Percentiles rank a stretch among this genome's conserved stretches.
Conservation (phyloP, 2,797 vertebrate genomes). For the Sebastes oblongus region DNA sequence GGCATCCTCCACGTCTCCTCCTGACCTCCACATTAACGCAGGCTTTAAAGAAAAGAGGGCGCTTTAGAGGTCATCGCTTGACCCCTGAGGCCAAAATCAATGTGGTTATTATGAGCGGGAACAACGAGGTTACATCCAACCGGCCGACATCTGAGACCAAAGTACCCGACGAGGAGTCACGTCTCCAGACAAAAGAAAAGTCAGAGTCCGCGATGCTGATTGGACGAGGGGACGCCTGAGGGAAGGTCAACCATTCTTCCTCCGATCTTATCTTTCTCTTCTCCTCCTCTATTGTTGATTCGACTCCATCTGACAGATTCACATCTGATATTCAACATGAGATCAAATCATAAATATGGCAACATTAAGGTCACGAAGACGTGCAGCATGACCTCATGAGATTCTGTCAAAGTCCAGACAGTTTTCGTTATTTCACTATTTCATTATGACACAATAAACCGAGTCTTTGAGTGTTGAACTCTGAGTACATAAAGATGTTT, state of each 20-base stretch:
- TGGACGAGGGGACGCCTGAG: conserved; percentile 1
- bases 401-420: no score
- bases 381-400: no score
- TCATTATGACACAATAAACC: no score
- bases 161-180: background rate
- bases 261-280: background rate
- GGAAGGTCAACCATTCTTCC: conserved; percentile 20
- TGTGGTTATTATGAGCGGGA: conserved; percentile 40
- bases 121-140: conserved; percentile 52
- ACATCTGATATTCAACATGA: background rate
- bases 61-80: conserved; percentile 59
- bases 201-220: background rate
- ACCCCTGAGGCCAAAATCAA: conserved; percentile 71
- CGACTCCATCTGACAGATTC: background rate
- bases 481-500: no score
- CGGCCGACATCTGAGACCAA: conserved; percentile 13
- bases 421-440: no score
- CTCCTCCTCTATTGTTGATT: background rate
- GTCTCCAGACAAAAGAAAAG: background rate
- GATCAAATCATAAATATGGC: background rate
- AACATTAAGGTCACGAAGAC: no score
- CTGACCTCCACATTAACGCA: conserved; percentile 36
- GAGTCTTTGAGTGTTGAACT: no score
- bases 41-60: conserved; percentile 38
- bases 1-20: conserved; percentile 19